Base-by-base conservation (phyloP, 2,113 vertebrate species). In the Mesoclemmys tuberculata region DNA sequence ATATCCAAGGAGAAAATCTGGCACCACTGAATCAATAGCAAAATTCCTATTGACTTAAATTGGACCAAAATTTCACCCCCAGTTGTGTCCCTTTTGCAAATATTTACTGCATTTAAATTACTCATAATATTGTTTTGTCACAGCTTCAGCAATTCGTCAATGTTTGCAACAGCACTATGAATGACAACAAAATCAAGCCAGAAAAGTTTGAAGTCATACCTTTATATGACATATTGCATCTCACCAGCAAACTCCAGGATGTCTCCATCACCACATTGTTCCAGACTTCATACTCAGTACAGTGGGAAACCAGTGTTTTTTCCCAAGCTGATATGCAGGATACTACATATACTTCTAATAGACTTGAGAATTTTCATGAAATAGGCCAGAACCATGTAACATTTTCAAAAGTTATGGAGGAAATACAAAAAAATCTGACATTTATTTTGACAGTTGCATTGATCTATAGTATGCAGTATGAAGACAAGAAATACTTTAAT, bases 401-500 rank as follows among this genome's bases (percentile, higher is more conserved):
- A 2, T 96, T 93, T 82, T 78, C 22, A 71, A 82, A n/a, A 91
- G 84, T 16, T 74, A 56, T 44, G 27, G 82, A 90, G 84, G 87
- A 95, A 74, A 44, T 29, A 81, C 48, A 19, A 55, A 22, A 64
- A 55, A 41, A 87, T 56, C 27, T 26, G 1, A 18, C 84, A 10
- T 82, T 85, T 84, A 55, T 74, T 74, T n/a, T 16, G 10, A 46
- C 27, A 8, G 89, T 10, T 90, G 68, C 56, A 75, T n/a, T 74
- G 35, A 64, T 87, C 90, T 79, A 87, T 6, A 89, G 56, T 81
- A 91, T 21, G 82, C 3, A 0, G 18, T 61, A 89, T 81, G 92
- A 93, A 94, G 92, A 2, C 24, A 82, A 90, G 24, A 52, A 88
- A 27, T 12, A 54, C 92, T 95, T 87, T 29, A 84, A 79, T 90